A percentile compares a stretch with the other conserved stretches of the same genome.
These are phyloP conservation scores for Anas capensis DNA, from an alignment of 2,797 vertebrate genomes.

Conservation along the genomic window DNA sequence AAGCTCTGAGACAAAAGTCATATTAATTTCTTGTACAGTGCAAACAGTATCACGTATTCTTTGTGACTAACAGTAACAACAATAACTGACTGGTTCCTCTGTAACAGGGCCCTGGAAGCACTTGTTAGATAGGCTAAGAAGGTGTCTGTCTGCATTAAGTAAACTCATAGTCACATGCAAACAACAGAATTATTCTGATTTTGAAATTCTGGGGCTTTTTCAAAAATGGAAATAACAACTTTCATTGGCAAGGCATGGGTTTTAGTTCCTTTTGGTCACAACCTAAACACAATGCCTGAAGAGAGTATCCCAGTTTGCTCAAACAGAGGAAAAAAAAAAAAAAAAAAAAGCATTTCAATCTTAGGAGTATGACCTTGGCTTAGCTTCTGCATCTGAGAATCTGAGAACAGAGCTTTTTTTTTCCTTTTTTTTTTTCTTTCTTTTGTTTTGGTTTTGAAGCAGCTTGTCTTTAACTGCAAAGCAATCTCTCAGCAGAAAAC, in stretches of 20 bases:
- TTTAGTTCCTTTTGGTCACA: background rate
- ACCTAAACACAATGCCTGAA: background rate
- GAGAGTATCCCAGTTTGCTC: background rate
- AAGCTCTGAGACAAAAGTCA: background rate
- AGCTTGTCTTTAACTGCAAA: background rate
- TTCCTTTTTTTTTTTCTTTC: background rate
- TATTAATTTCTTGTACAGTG: background rate
- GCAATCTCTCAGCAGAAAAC: background rate
- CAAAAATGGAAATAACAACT: background rate
- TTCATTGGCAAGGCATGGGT: background rate
- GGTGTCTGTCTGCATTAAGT: background rate
- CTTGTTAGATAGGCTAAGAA: background rate
- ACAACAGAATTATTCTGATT: background rate
- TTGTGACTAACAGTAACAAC: background rate
- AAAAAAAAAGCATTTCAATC: background rate
- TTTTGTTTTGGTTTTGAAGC: background rate
- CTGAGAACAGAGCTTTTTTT: background rate
- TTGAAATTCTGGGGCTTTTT: background rate
- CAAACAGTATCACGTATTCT: background rate
- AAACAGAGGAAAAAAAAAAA: background rate
- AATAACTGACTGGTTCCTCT: background rate
- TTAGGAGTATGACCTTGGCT: background rate
- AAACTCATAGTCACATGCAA: background rate
- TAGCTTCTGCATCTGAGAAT: background rate
- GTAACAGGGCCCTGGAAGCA: background rate